Base-by-base conservation (phyloP, 2,888 invertebrate genomes). In the Hartigia nigra region DNA sequence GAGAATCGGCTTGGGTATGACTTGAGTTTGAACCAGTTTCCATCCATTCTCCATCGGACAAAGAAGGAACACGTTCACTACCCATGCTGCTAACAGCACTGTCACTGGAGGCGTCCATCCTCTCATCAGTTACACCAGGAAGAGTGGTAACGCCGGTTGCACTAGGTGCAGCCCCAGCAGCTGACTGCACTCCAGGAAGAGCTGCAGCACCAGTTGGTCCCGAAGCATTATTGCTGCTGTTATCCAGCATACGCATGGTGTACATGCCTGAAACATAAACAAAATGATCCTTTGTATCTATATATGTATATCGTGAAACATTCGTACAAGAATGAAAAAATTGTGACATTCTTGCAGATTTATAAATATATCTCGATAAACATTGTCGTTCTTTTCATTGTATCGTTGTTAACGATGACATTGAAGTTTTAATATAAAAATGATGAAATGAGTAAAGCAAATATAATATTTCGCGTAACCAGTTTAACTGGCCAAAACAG, bases 51-150 rank as follows among this genome's bases (percentile, higher is more conserved):
- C 96, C 96, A 89, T 97, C 97, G 1, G 97, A 97, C 2, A 97
- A 92, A 0, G 97, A 97, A 4, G 97, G 96, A 12, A 97, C 97
- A 23, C 97, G 93, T 88, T 98, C 97, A 2, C 97, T 97, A 4
- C 97, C 97, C 97, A 98, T 97, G 2, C 97, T 97, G 81, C 97
- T 97, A 69, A 97, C 97, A 0, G 97, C 97, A 88, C 97, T 97
- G 92, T 98, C 98, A 78, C 97, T 97, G 31, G 97, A 97, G 0
- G 97, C 96, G 90, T 98, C 96, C 92, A 96, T 94, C 12, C 96
- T 94, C 92, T 96, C 92, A 85, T 94, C 94, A 72, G 92, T 90
- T 32, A 88, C 88, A 76, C 86, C 88, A 36, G 87, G 83, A 79
- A 89, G 78, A 76, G 91, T 87, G 82, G 91, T 91, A 76, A 92